These are phyloP conservation scores for Mus pahari DNA, from an alignment of 2,113 vertebrate species.

Conservation along the genomic window DNA sequence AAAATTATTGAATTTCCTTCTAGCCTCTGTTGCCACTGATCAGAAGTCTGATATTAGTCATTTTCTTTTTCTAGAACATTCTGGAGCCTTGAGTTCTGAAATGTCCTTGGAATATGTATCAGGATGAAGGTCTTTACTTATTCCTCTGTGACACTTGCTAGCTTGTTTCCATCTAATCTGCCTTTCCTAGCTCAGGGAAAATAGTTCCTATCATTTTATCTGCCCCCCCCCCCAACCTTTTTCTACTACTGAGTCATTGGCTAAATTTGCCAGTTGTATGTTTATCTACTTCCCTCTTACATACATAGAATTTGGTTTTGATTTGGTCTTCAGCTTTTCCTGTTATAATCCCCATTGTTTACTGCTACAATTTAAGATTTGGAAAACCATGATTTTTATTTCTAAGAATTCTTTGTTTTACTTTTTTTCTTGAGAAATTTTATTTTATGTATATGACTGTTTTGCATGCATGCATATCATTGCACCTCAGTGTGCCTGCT, in stretches of 20 bases:
- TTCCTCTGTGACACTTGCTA: background rate
- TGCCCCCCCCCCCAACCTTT: background rate
- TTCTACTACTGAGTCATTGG: background rate
- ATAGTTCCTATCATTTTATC: background rate
- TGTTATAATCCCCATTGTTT: constrained; percentile 1
- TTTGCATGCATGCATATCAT: background rate
- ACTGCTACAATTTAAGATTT: background rate
- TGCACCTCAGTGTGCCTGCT: background rate
- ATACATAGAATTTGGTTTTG: background rate
- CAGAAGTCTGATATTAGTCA: background rate
- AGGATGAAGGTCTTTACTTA: background rate
- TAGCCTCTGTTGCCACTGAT: background rate
- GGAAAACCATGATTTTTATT: constrained; percentile 42
- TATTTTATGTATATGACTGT: background rate
- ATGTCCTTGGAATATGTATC: background rate
- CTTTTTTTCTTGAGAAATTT: background rate
- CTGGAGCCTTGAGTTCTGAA: constrained; percentile 29
- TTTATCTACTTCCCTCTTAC: background rate
- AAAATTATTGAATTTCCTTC: background rate
- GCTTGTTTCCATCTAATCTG: background rate
- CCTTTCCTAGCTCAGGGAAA: constrained; percentile 10
- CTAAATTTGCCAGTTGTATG: background rate
- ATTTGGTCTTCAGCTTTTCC: background rate
- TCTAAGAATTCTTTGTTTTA: constrained; percentile 21
- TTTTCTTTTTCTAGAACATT: background rate